phyloP scores from a whole-genome alignment of 2,113 vertebrate genomes.

The Oxyruncus cristatus region DNA sequence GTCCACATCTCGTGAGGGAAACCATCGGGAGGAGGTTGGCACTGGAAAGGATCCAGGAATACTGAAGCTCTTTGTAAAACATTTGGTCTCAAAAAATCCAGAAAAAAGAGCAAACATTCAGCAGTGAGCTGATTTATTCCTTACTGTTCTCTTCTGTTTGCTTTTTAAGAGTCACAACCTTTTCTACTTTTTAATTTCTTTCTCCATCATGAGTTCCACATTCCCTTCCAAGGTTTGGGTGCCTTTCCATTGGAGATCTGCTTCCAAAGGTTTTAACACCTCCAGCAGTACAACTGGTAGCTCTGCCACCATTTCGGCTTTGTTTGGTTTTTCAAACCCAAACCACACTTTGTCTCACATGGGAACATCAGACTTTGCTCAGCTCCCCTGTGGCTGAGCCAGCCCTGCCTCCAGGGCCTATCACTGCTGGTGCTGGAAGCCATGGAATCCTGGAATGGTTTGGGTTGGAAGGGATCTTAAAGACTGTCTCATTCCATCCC shows the following conservation, averaged over 20 bases:
- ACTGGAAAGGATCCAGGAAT: not conserved
- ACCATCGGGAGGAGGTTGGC: not conserved
- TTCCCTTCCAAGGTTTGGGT: not conserved
- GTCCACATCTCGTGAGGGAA: not conserved
- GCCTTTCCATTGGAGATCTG: not conserved
- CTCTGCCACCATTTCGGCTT: not conserved
- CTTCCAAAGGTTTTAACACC: not conserved
- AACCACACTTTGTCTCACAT: not conserved
- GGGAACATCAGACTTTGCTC: not conserved
- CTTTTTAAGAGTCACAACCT: not conserved
- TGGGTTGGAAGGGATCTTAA: not conserved
- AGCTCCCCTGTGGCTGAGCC: not conserved
- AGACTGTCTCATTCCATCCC: too few species aligned
- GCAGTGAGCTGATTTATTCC: not conserved
- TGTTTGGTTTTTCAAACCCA: not conserved
- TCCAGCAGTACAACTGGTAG: not conserved
- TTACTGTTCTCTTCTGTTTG: not conserved
- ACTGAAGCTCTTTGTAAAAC: not conserved
- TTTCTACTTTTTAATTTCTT: not conserved
- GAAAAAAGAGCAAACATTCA: not conserved
- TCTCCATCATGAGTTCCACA: not conserved
- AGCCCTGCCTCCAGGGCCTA: not conserved
- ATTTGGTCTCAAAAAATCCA: not conserved
- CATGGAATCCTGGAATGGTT: not conserved
- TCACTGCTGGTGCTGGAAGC: accelerated